phyloP scores from a whole-genome alignment of 1,140 invertebrate genomes.

The Leptoteleia sp. region DNA sequence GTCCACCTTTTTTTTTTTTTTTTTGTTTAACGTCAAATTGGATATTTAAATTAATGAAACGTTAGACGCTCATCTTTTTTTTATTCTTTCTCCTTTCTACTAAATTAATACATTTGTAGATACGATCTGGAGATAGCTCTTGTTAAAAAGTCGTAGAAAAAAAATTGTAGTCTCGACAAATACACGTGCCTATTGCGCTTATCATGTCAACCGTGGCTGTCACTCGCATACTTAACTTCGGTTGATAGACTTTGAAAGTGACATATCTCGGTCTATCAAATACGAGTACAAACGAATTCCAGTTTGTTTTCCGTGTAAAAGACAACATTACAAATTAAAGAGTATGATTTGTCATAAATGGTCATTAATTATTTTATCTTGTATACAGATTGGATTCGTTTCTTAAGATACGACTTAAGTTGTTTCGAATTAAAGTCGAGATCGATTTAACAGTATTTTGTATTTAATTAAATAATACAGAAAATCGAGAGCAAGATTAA shows the following conservation, averaged over 20 bases:
- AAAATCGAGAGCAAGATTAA: not conserved
- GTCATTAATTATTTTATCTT: conserved; percentile 39
- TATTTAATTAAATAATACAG: not conserved
- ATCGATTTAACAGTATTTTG: conserved; percentile 7
- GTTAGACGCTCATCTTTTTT: no score
- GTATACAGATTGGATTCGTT: conserved; percentile 8
- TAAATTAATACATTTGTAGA: conserved; percentile 13
- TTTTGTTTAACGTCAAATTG: not conserved
- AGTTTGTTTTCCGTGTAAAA: conserved; percentile 33
- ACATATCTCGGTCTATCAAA: conserved; percentile 45
- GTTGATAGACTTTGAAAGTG: conserved; percentile 34
- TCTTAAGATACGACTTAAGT: conserved; percentile 2
- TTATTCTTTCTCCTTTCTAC: not conserved
- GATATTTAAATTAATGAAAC: conserved; percentile 2
- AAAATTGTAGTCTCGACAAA: conserved; percentile 50
- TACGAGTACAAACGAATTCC: conserved; percentile 6
- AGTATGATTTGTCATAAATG: conserved; percentile 39
- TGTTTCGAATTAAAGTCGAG: not conserved
- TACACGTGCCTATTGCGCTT: conserved; percentile 45
- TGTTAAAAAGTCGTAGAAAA: conserved; percentile 18
- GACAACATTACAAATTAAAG: conserved; percentile 37
- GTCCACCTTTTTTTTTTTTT: no score
- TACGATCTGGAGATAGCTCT: conserved; percentile 10
- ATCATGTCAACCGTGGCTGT: conserved; percentile 44
- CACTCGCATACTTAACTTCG: conserved; percentile 29